Evolutionary conservation across 2,888 invertebrate genomes (phyloP).

Genomic region (Acholoe squamosa): DNA sequence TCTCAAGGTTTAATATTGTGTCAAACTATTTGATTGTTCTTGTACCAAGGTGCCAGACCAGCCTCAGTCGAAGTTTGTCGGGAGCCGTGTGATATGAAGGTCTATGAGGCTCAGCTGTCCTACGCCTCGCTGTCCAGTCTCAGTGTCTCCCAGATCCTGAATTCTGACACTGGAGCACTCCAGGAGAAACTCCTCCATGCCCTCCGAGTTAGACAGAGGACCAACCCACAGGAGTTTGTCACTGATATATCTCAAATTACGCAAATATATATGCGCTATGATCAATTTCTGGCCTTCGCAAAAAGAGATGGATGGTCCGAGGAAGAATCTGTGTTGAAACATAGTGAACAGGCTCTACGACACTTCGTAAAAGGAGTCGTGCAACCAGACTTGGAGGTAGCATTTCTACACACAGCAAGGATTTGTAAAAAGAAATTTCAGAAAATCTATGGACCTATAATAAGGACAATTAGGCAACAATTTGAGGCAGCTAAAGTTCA

Average conservation of each 20-base stretch:
- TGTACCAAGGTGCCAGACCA: no score
- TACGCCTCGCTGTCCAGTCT: slow-evolving; percentile 50
- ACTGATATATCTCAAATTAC: not conserved
- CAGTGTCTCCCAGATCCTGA: slow-evolving; percentile 13
- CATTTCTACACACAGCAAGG: not conserved
- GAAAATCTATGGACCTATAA: not conserved
- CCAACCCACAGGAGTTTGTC: not conserved
- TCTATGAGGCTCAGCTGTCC: slow-evolving; percentile 3
- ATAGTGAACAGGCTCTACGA: not conserved
- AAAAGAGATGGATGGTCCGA: not conserved
- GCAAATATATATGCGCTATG: not conserved
- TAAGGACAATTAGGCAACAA: not conserved
- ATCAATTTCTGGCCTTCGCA: not conserved
- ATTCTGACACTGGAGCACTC: not conserved
- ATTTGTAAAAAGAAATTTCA: not conserved
- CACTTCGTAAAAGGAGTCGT: not conserved
- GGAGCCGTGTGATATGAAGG: slow-evolving; percentile 18
- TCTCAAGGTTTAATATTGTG: no score
- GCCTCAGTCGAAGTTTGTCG: no score
- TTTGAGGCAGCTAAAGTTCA: not conserved
- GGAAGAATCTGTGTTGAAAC: not conserved
- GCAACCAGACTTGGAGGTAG: not conserved
- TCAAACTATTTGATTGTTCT: no score
- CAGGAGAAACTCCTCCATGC: not conserved
- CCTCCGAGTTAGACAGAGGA: not conserved